Conservation (phyloP, 1,140 invertebrate genomes). For the Danaus plexippus region DNA sequence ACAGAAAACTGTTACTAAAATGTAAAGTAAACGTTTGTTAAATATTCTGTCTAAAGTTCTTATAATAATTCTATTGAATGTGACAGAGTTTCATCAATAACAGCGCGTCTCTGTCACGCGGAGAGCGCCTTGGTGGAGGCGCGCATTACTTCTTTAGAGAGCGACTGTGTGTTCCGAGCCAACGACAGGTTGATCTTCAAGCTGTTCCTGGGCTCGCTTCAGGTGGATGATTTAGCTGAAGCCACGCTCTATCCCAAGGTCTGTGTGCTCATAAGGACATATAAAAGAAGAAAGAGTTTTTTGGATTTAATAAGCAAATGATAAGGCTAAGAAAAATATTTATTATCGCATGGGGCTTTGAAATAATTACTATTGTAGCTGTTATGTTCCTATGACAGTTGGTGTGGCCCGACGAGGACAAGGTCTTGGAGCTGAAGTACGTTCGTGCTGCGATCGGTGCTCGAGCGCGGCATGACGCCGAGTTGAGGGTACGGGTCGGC, state of each 20-base stretch:
- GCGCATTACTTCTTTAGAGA: conserved; percentile 77
- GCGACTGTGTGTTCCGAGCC: conserved; percentile 83
- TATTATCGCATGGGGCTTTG: too few species aligned
- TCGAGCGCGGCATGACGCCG: conserved; percentile 73
- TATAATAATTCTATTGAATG: neutral
- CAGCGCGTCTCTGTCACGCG: conserved; percentile 77
- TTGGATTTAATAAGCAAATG: too few species aligned
- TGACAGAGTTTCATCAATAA: conserved; percentile 75
- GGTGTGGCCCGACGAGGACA: conserved; percentile 81
- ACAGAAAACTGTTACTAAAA: too few species aligned
- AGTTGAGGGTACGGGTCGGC: conserved; percentile 79
- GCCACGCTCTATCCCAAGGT: conserved; percentile 86
- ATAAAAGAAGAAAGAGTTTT: too few species aligned
- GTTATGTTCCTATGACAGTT: conserved; percentile 56
- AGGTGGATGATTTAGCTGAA: conserved; percentile 81
- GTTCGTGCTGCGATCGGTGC: conserved; percentile 73
- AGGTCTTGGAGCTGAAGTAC: conserved; percentile 83
- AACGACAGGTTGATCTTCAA: conserved; percentile 84
- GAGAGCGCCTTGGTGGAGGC: conserved; percentile 81
- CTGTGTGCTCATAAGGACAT: neutral
- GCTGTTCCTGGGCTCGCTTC: conserved; percentile 77
- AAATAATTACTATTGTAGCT: too few species aligned
- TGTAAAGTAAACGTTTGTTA: too few species aligned
- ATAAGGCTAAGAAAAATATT: too few species aligned
- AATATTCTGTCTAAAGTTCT: too few species aligned